Conservation (phyloP, 2,888 invertebrate genomes). For the Norana najaformis region DNA sequence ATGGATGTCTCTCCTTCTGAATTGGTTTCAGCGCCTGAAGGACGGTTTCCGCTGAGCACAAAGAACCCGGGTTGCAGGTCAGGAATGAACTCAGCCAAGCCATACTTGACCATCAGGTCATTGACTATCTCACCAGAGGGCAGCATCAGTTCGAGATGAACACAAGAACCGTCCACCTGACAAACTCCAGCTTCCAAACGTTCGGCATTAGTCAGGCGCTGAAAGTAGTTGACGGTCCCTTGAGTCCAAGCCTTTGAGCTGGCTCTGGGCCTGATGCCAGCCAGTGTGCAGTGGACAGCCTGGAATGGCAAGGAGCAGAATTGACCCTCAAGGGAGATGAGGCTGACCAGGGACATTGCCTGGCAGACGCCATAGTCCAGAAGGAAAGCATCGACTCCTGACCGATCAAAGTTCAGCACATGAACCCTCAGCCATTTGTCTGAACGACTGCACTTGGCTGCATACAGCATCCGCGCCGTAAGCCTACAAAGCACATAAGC, state of each 20-base stretch:
- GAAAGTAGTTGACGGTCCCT: neutral
- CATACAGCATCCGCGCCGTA: conserved; percentile 26
- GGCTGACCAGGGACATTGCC: neutral
- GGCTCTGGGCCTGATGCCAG: conserved; percentile 17
- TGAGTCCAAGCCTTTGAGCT: neutral
- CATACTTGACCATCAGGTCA: neutral
- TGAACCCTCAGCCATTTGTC: conserved; percentile 31
- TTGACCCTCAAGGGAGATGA: conserved; percentile 30
- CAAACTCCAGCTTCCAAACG: neutral
- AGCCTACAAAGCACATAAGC: neutral
- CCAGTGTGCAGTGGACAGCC: conserved; percentile 30
- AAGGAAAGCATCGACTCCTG: neutral
- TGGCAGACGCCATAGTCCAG: conserved; percentile 33
- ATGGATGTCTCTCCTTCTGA: neutral
- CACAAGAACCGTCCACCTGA: neutral
- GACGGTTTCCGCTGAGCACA: neutral
- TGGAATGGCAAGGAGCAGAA: conserved; percentile 32
- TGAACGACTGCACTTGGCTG: neutral
- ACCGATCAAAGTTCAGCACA: conserved; percentile 1
- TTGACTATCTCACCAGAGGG: neutral
- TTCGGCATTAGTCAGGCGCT: neutral
- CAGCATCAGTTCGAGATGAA: neutral
- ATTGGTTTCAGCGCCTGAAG: neutral
- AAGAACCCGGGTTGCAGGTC: neutral
- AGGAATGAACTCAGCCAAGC: neutral